Percentiles rank a stretch among this genome's conserved stretches.
phyloP scores from a whole-genome alignment of 2,888 invertebrate species.

The Drosophila anceps region DNA sequence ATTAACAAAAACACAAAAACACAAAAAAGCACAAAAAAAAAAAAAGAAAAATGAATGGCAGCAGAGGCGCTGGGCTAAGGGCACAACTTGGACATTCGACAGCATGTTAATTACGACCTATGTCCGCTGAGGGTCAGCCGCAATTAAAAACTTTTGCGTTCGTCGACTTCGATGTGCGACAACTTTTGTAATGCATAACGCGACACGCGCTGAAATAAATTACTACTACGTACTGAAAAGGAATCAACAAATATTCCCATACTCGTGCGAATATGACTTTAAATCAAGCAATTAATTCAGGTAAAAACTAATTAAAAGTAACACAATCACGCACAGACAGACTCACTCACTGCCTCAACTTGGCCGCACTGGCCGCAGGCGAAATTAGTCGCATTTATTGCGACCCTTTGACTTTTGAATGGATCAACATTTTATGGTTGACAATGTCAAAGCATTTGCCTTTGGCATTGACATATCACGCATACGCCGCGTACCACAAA shows the following conservation, averaged over 20 bases:
- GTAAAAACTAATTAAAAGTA: constrained; percentile 47
- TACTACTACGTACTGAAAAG: background rate
- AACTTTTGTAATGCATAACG: constrained; percentile 2
- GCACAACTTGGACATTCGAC: constrained; percentile 23
- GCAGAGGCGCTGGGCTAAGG: background rate
- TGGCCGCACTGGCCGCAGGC: constrained; percentile 9
- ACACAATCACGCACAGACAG: background rate
- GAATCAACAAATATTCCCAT: background rate
- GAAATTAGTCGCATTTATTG: constrained; percentile 28
- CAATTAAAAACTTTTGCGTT: constrained; percentile 68
- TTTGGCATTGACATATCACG: constrained; percentile 49
- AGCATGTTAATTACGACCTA: constrained; percentile 69
- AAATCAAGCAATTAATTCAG: constrained; percentile 22
- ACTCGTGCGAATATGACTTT: background rate
- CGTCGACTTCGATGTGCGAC: constrained; percentile 22
- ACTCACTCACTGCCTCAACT: background rate
- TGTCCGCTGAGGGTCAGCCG: constrained; percentile 57
- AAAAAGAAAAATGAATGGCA: background rate
- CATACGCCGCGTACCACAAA: constrained; percentile 45
- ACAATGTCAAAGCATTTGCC: constrained; percentile 29
- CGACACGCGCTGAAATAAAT: background rate
- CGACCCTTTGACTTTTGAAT: constrained; percentile 38
- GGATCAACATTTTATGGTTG: constrained; percentile 12
- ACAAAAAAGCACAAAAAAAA: constrained; percentile 1
- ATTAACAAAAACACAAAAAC: constrained; percentile 51